Evolutionary conservation across 2,113 vertebrate genomes (phyloP), one percentile per base, ranked within the genome.

Genomic region (Bostrychus sinensis): DNA sequence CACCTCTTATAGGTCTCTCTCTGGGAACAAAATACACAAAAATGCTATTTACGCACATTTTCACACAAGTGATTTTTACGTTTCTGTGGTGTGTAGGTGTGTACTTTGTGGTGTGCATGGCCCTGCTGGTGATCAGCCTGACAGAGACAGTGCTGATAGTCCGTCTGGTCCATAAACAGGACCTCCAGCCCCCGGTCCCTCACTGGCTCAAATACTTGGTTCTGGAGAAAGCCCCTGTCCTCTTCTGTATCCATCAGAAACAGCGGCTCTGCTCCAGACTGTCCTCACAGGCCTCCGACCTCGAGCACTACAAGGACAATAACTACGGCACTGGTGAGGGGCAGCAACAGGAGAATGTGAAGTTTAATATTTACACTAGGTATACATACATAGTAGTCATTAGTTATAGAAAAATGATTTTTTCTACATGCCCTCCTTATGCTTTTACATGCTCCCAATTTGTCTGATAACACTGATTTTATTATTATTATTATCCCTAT

Each of bases 31-130:
- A n/a, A n/a, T n/a, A n/a, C n/a, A n/a, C n/a, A n/a, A n/a, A n/a
- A n/a, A n/a, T n/a, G n/a, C n/a, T n/a, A n/a, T n/a, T n/a, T n/a
- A n/a, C n/a, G 5, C 22, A 7, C 22, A 5, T 25, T 4, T 3
- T 5, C 22, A 6, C 5, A 0, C 25, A 2, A 25, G 22, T 48
- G 22, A 25, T 14, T 1, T 9, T 19, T 7, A 7, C 12, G 43
- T 23, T 13, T 32, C 4, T 43, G 14, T 4, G 17, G 3, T 14
- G 34, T 45, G 0, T 83, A 99, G 97, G 96, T 8, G 89, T 95
- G 75, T 99, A 99, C 80, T 99, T 99, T 0, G 93, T 98, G 54
- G 97, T 99, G 20, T 99, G 97, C 88, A 99, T 99, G 97, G 97
- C 96, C 0, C 88, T 99, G 59, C 90, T 99, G 12, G 96, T 99